phyloP scores from a whole-genome alignment of 2,888 invertebrate genomes.

The Acanthosepion lycidas region DNA sequence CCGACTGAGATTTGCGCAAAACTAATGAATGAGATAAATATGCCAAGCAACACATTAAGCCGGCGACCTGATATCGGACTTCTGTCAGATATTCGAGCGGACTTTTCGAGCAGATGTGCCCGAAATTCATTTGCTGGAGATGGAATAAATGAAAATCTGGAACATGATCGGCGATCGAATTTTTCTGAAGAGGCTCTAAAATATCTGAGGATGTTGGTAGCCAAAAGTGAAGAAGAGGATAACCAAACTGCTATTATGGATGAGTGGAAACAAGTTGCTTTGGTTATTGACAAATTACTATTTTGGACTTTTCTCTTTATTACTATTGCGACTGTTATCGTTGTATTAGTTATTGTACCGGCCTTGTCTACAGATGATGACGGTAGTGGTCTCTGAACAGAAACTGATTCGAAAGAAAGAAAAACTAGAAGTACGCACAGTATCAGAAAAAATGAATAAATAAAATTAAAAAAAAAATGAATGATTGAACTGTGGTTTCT shows the following conservation, averaged over 20 bases:
- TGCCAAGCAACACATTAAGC: neutral
- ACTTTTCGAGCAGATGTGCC: neutral
- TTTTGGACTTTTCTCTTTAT: slow-evolving; percentile 69
- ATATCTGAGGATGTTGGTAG: slow-evolving; percentile 66
- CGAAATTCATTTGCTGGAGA: slow-evolving; percentile 49
- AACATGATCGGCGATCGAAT: slow-evolving; percentile 49
- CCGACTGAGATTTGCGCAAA: slow-evolving; percentile 18
- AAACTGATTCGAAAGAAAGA: neutral
- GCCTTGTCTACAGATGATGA: slow-evolving; percentile 50
- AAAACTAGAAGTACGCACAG: neutral
- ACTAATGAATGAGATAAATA: slow-evolving; percentile 37
- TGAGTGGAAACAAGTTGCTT: slow-evolving; percentile 72
- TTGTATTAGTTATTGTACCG: slow-evolving; percentile 68
- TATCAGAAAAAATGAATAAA: neutral
- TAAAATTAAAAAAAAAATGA: no score
- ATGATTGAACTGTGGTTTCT: neutral
- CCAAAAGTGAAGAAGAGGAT: slow-evolving; percentile 68
- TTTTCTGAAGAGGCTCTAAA: slow-evolving; percentile 67
- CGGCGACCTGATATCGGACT: neutral
- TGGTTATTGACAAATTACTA: slow-evolving; percentile 69
- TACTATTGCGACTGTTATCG: slow-evolving; percentile 64
- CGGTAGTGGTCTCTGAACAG: slow-evolving; percentile 40
- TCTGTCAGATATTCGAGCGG: slow-evolving; percentile 47
- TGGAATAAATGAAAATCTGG: slow-evolving; percentile 50
- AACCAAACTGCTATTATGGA: slow-evolving; percentile 64